These are phyloP conservation scores for Drosophila demipolita DNA, from an alignment of 2,888 invertebrate species.

Conservation along the genomic window DNA sequence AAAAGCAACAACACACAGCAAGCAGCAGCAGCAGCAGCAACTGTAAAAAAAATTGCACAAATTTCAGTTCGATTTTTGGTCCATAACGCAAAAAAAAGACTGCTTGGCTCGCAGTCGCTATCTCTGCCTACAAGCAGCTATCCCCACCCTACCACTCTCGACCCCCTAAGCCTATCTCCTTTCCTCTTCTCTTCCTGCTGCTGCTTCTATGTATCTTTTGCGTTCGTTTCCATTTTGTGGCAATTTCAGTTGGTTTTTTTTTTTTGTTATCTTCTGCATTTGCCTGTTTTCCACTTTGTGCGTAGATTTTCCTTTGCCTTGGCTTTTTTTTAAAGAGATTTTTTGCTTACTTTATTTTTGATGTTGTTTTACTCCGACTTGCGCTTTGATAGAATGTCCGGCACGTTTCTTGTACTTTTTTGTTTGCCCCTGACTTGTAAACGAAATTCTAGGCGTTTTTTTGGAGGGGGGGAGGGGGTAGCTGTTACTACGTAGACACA, in stretches of 20 bases:
- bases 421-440: constrained; percentile 60
- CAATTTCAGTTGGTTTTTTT: constrained; percentile 27
- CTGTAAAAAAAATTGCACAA: constrained; percentile 48
- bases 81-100: constrained; percentile 58
- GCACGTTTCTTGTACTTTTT: constrained; percentile 38
- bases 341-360: constrained; percentile 36
- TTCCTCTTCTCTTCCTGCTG: neutral
- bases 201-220: neutral
- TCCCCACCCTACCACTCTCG: neutral
- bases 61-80: constrained; percentile 78
- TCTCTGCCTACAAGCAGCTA: constrained; percentile 12
- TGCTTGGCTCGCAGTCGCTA: constrained; percentile 44
- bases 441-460: constrained; percentile 9
- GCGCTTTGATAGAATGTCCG: constrained; percentile 58
- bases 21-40: constrained; percentile 26
- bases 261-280: constrained; percentile 13
- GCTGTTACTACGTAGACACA: constrained; percentile 47
- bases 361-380: constrained; percentile 39
- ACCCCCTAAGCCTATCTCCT: too few relatives aligned
- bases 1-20: constrained; percentile 16
- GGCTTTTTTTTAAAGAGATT: constrained; percentile 25
- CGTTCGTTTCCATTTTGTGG: constrained; percentile 31
- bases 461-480: neutral
- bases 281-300: constrained; percentile 72
- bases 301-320: constrained; percentile 64